These are phyloP conservation scores for Trichosurus vulpecula DNA, from an alignment of 2,797 vertebrate species.

Conservation along the genomic window DNA sequence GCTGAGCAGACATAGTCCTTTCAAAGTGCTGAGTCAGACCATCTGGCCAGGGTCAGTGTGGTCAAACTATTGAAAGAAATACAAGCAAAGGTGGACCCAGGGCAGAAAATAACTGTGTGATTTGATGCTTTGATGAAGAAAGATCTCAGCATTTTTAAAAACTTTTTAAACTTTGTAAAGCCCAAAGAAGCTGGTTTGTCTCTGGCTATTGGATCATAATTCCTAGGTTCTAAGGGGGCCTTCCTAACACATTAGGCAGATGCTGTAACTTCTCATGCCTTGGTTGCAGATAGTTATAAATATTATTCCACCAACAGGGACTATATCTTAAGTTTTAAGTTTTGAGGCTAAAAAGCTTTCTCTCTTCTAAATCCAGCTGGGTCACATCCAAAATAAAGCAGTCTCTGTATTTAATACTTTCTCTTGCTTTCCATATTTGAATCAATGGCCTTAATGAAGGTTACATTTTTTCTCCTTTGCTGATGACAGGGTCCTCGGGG, in stretches of 20 bases:
- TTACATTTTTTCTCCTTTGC: not conserved
- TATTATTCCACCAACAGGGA: not conserved
- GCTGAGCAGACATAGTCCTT: not conserved
- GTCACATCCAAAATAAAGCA: not conserved
- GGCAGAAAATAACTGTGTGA: not conserved
- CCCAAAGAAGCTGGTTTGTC: not conserved
- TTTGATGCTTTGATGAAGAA: not conserved
- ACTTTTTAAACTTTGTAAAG: not conserved
- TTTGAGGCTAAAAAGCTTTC: not conserved
- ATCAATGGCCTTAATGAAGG: not conserved
- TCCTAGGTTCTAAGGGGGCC: too few species aligned
- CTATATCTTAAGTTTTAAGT: not conserved
- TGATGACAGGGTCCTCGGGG: not conserved
- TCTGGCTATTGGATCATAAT: not conserved
- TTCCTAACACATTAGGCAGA: not conserved
- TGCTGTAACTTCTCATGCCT: not conserved
- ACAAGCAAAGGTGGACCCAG: not conserved
- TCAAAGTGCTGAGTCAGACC: not conserved
- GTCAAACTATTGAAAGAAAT: not conserved
- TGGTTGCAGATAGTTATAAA: not conserved
- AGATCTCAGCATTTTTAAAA: not conserved
- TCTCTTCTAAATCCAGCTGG: not conserved
- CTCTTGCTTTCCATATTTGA: not conserved
- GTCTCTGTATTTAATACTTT: not conserved
- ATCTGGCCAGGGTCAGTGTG: not conserved